Conservation (phyloP, 2,888 invertebrate species). For the Drosophila stalkeri region DNA sequence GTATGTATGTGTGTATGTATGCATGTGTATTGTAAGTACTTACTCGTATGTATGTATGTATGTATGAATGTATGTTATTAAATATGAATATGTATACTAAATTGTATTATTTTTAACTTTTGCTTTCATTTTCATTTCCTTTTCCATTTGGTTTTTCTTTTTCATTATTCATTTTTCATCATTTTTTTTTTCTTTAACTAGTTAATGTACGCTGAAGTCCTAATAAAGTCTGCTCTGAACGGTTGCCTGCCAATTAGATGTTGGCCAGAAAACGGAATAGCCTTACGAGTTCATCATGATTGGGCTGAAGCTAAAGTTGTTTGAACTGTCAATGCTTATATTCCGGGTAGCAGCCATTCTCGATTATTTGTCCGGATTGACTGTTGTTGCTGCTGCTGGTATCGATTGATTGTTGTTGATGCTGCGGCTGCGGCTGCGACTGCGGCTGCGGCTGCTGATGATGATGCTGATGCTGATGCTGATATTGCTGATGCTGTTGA, state of each 20-base stretch:
- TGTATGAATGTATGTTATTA: conserved; percentile 40
- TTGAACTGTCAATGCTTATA: conserved; percentile 90
- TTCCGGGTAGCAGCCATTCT: conserved; percentile 89
- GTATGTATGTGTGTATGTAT: conserved; percentile 2
- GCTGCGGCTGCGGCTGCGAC: conserved; percentile 81
- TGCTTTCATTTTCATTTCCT: background rate
- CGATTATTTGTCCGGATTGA: conserved; percentile 86
- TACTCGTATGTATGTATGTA: conserved; percentile 22
- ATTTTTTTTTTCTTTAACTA: background rate
- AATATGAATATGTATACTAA: conserved; percentile 26
- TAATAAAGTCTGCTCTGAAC: conserved; percentile 24
- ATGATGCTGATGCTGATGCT: conserved; percentile 71
- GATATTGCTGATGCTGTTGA: conserved; percentile 73
- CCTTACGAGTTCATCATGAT: background rate
- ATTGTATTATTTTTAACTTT: conserved; percentile 19
- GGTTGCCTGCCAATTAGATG: conserved; percentile 34
- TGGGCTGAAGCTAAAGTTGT: conserved; percentile 38
- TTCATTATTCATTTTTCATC: background rate
- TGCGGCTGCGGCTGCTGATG: conserved; percentile 83
- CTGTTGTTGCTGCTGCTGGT: conserved; percentile 85
- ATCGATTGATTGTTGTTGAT: conserved; percentile 84
- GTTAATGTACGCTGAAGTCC: conserved; percentile 19
- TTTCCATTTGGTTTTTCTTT: background rate
- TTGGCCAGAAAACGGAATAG: conserved; percentile 20
- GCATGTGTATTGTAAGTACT: conserved; percentile 26